Evolutionary conservation across 30 jellyfish, hydroid and myxozoan species (phyloP), one percentile per base, ranked within the genome.

Genomic region (Turritopsis dohrnii): DNA sequence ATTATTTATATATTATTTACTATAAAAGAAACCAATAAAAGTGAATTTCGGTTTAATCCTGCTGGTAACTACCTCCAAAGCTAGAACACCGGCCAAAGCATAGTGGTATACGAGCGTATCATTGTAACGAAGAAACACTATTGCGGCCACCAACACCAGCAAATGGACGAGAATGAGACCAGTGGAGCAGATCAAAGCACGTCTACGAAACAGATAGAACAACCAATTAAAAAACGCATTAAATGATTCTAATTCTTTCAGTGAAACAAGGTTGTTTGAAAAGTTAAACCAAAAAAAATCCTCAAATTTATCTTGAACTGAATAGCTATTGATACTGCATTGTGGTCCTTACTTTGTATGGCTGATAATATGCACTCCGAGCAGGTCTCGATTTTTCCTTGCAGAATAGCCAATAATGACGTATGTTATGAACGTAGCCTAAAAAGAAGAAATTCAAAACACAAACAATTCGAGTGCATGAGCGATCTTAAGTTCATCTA

Each of bases 181-280:
- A 1, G 88, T 86, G 1, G 98, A 93, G 25, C 94, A 89, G 89
- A 89, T 80, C 69, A 93, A 60, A 16, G 96, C 96, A 17, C 92
- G 85, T 74, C 96, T 93, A 30, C 17, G 66, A 84, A 18, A 69
- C 28, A 69, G 30, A 27, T 0, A 21, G 0, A 21, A 23, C 0
- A 18, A 60, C 0, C 73, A 23, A 0, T 23, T 18, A 60, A 0
- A 0, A 21, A 60, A 60, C n/a, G n/a, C n/a, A n/a, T n/a, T n/a
- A n/a, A n/a, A n/a, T n/a, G n/a, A n/a, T n/a, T n/a, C n/a, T n/a
- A n/a, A n/a, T n/a, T n/a, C n/a, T n/a, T n/a, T n/a, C n/a, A n/a
- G n/a, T n/a, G n/a, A n/a, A n/a, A n/a, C n/a, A n/a, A n/a, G n/a
- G n/a, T n/a, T n/a, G n/a, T n/a, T n/a, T n/a, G n/a, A n/a, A n/a